Evolutionary conservation across 2,888 invertebrate genomes (phyloP), one percentile per base, ranked within the genome.

Genomic region (Ptilodon capucinus): DNA sequence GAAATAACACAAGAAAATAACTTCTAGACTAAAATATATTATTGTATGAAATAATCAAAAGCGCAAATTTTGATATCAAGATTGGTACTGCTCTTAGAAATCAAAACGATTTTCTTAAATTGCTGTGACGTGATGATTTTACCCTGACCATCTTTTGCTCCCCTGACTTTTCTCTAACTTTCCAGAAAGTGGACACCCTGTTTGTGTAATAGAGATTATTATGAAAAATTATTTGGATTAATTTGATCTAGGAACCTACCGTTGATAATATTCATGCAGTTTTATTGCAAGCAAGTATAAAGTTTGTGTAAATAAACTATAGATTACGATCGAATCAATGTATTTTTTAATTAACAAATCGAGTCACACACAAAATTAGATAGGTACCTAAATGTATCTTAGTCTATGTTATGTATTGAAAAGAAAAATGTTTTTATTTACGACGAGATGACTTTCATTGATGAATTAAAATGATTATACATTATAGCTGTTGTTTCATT

Each of bases 381-480:
- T 66, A 68, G 67, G 56, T 66, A 64, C 61, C 23, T 38, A 45
- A 42, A 39, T 73, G 38, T 68, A 58, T 70, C 68, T 66, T 72
- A 75, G 64, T 74, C 71, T 75, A 71, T 71, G 72, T 64, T 72
- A 64, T 73, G 60, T 71, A 62, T 63, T 63, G 57, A 52, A 57
- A 51, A n/a, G n/a, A n/a, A n/a, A 60, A 45, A 64, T 57, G 64
- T 68, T 78, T 76, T 77, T 74, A 74, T 77, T 79, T 76, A 75
- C 74, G 67, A 75, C 74, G 79, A 74, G 63, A 73, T 71, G 65
- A 77, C 76, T 77, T 79, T 74, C 71, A 81, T 83, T 80, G 75
- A 80, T 74, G 74, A 77, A 84, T 81, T 83, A 86, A 75, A 84
- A 79, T 76, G 68, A 76, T 74, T 84, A 82, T 84, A 81, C 80